Evolutionary conservation across 2,113 vertebrate genomes (phyloP).

Genomic region (Festucalex cinctus): DNA sequence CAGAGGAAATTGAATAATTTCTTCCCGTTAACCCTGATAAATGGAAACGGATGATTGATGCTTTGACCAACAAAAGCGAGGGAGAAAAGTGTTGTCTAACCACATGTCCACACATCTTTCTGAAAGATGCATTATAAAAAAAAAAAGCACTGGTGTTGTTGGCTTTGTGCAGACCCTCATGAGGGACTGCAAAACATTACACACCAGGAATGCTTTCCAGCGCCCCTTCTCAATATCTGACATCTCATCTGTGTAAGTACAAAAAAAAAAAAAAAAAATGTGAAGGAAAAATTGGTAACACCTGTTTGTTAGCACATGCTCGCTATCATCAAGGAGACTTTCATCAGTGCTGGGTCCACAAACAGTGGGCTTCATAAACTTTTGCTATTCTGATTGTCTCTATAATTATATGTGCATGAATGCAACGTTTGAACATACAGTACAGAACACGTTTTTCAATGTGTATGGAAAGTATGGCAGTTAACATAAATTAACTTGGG

Average conservation of each 20-base stretch:
- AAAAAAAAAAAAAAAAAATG: constrained; percentile 7
- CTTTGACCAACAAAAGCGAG: constrained; percentile 25
- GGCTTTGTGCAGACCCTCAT: constrained; percentile 37
- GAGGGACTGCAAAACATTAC: constrained; percentile 28
- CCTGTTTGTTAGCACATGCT: constrained; percentile 39
- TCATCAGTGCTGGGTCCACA: constrained; percentile 20
- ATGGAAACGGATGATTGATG: not conserved
- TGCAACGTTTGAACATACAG: not conserved
- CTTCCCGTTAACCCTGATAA: not conserved
- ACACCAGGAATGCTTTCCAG: constrained; percentile 50
- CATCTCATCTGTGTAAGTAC: constrained; percentile 19
- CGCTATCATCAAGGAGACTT: constrained; percentile 15
- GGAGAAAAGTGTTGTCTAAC: constrained; percentile 18
- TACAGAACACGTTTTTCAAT: not conserved
- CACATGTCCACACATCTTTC: constrained; percentile 1
- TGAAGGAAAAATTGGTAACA: constrained; percentile 12
- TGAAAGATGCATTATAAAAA: constrained; percentile 19
- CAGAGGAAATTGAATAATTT: not conserved
- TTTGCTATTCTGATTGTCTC: constrained; percentile 25
- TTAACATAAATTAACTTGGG: not conserved
- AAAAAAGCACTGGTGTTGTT: constrained; percentile 35
- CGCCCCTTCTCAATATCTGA: constrained; percentile 30
- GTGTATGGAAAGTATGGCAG: not conserved
- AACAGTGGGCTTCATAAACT: constrained; percentile 17
- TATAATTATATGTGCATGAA: constrained; percentile 45